Evolutionary conservation across 2,113 vertebrate genomes (phyloP).

Genomic region (Festucalex cinctus): DNA sequence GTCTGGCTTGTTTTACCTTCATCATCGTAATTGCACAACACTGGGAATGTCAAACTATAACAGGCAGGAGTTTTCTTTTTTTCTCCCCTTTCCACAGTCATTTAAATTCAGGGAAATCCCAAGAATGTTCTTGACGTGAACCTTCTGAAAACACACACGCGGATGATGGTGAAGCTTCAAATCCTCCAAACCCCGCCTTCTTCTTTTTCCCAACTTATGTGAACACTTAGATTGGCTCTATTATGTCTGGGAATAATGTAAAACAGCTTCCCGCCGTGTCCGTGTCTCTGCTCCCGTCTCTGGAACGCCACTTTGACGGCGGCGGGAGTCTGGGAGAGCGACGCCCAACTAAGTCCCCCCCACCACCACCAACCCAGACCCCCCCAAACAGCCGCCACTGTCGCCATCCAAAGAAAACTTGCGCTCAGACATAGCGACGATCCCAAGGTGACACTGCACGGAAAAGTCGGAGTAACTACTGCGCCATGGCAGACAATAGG

Average conservation of each 20-base stretch:
- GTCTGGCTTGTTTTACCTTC: conserved; percentile 64
- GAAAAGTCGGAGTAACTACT: conserved; percentile 7
- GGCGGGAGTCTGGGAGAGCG: conserved; percentile 37
- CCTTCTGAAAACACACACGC: conserved; percentile 42
- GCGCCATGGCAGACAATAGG: conserved; percentile 5
- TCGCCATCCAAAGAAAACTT: conserved; percentile 71
- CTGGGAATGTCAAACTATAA: conserved; percentile 69
- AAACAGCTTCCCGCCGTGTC: conserved; percentile 63
- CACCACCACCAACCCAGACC: neutral
- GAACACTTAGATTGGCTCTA: conserved; percentile 63
- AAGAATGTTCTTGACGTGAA: conserved; percentile 66
- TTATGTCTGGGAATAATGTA: conserved; percentile 78
- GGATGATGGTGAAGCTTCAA: conserved; percentile 47
- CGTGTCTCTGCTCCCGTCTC: conserved; percentile 50
- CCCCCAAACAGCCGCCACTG: conserved; percentile 2
- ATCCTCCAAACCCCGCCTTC: conserved; percentile 1
- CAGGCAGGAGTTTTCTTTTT: conserved; percentile 37
- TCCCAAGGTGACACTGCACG: conserved; percentile 49
- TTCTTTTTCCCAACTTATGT: conserved; percentile 17
- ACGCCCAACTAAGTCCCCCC: conserved; percentile 6
- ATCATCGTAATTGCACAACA: conserved; percentile 73
- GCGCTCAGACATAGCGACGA: conserved; percentile 62
- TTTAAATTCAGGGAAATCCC: conserved; percentile 74
- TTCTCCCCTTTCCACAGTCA: conserved; percentile 34
- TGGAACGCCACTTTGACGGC: conserved; percentile 54